Evolutionary conservation across 2,888 invertebrate species (phyloP).

Genomic region (Chirona hameri): DNA sequence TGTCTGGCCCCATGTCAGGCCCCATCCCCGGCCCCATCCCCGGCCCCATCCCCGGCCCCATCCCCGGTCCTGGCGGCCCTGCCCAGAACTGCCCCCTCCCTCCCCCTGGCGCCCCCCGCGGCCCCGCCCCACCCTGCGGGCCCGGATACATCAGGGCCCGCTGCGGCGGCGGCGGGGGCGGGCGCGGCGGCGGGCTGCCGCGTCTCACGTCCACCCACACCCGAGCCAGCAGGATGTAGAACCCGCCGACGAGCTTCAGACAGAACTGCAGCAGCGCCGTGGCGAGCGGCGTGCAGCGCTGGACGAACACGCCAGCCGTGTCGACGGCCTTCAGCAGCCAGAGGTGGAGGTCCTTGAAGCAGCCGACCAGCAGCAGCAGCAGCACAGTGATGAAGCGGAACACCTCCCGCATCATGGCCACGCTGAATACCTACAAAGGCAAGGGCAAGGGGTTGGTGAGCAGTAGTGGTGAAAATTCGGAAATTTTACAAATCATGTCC

Average conservation of each 20-base stretch:
- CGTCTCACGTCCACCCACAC: constrained; percentile 32
- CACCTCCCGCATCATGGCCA: neutral
- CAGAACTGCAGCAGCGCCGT: constrained; percentile 25
- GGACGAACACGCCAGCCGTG: neutral
- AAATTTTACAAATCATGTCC: no score
- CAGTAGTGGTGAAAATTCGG: neutral
- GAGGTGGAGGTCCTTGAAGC: constrained; percentile 6
- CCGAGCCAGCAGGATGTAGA: constrained; percentile 53
- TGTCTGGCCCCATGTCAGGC: no score
- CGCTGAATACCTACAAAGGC: neutral
- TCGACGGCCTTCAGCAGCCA: neutral
- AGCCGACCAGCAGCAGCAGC: neutral
- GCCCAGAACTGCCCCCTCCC: neutral
- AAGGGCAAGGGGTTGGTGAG: neutral
- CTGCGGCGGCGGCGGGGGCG: neutral
- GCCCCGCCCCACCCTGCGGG: neutral
- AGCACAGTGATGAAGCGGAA: neutral
- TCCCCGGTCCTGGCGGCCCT: neutral
- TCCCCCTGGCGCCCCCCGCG: neutral
- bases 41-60: neutral
- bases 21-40: no score
- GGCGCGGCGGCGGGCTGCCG: constrained; percentile 40
- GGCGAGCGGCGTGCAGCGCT: neutral
- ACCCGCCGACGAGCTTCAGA: neutral
- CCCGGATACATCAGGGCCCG: neutral